Evolutionary conservation across 2,797 vertebrate genomes (phyloP), one percentile per base, ranked within the genome.

Genomic region (Heliangelus exortis): DNA sequence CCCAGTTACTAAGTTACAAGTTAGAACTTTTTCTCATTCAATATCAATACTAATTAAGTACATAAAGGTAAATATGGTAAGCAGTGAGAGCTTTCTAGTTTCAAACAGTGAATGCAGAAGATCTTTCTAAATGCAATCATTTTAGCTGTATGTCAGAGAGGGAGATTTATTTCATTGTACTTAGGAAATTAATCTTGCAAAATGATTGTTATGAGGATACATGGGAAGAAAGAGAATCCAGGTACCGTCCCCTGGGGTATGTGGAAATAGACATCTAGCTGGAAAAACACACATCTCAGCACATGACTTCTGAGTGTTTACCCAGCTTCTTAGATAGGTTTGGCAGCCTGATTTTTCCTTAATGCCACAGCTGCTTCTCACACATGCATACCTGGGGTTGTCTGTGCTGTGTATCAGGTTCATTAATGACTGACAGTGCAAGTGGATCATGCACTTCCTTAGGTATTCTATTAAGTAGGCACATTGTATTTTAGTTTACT

Each of bases 91-190:
- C 69, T 82, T 48, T 72, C 50, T 62, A 51, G 6, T 71, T 73
- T 80, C 29, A 58, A 63, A 13, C 6, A 33, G 6, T 72, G 43
- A 92, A 88, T 58, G 34, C 0, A 0, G 39, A 17, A 36, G 28
- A n/a, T 17, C 16, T 90, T 92, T 77, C 10, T 28, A 59, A 90
- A 39, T 31, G 7, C 9, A 65, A 2, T 53, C 3, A 48, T 9
- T 62, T 77, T 28, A 33, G 6, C 28, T 31, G 2, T 33, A 4
- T 62, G 19, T 36, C 41, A n/a, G 20, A 36, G 9, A 8, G 14
- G 1, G 5, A 9, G 15, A 33, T 4, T 12, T 48, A 1, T 29
- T 48, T 25, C 36, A 50, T 34, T 1, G 25, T 43, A 54, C 31
- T 57, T 47, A 23, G 33, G 11, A 91, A 69, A 71, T 58, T 41